These are phyloP conservation scores for Panagrolaimus sp. DNA, from an alignment of 1,140 invertebrate genomes.

Conservation along the genomic window DNA sequence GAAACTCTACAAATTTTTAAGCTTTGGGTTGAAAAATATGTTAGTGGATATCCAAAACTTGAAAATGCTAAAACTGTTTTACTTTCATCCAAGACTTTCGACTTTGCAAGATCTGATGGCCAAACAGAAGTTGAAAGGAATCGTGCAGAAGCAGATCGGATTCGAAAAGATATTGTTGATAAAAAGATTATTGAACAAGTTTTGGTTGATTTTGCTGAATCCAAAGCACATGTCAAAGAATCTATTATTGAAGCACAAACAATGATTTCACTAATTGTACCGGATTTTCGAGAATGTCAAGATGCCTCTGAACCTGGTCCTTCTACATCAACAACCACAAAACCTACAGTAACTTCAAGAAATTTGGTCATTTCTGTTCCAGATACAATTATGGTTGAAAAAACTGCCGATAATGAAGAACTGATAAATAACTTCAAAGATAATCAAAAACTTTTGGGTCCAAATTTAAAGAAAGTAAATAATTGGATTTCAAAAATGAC, in stretches of 20 bases:
- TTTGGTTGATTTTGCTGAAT: neutral
- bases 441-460: neutral
- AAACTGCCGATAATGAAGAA: neutral
- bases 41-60: neutral
- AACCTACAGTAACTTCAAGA: neutral
- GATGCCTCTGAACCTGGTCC: neutral
- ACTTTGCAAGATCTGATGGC: neutral
- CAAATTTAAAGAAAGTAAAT: neutral
- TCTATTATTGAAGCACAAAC: neutral
- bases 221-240: neutral
- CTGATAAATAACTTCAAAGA: neutral
- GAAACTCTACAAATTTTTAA: conserved; percentile 3
- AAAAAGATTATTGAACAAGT: neutral
- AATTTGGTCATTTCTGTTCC: neutral
- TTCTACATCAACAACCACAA: neutral
- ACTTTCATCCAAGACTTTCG: neutral
- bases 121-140: neutral
- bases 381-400: neutral
- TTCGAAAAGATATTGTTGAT: neutral
- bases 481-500: neutral
- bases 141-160: neutral
- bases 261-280: neutral
- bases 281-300: neutral
- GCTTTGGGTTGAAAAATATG: conserved; percentile 1
- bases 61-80: neutral